Evolutionary conservation across 2,888 invertebrate genomes (phyloP).

Genomic region (Isoperla grammatica): DNA sequence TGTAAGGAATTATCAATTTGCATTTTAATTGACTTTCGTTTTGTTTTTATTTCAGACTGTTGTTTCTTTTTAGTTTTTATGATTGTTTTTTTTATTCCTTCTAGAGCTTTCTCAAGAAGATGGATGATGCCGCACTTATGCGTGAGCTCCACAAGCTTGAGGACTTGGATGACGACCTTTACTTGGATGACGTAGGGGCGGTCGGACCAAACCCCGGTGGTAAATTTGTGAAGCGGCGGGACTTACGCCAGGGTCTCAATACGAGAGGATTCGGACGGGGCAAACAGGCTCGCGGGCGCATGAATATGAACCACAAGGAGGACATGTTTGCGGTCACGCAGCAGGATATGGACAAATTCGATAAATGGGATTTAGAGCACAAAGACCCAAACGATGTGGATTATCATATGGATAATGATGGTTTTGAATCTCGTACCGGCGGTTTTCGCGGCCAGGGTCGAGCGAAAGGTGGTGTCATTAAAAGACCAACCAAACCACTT

Average conservation of each 20-base stretch:
- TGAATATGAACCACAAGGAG: background rate
- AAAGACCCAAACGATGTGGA: background rate
- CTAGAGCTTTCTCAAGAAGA: too few species aligned
- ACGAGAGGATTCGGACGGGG: background rate
- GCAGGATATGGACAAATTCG: slow-evolving; percentile 13
- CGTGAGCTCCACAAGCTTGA: slow-evolving; percentile 20
- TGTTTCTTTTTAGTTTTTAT: too few species aligned
- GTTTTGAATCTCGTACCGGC: background rate
- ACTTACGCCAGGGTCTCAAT: background rate
- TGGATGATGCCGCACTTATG: slow-evolving; percentile 20
- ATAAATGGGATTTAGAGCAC: slow-evolving; percentile 20
- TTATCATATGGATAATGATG: background rate
- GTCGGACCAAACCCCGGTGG: background rate
- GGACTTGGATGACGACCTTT: slow-evolving; percentile 21
- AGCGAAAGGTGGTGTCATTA: background rate
- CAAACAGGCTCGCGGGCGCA: background rate
- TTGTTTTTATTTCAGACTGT: too few species aligned
- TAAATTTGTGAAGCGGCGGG: background rate
- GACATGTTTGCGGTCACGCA: background rate
- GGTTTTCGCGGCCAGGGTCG: background rate
- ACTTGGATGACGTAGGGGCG: slow-evolving; percentile 23
- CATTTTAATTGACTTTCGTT: too few species aligned
- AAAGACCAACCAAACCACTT: background rate
- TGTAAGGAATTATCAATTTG: too few species aligned
- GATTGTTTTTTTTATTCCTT: too few species aligned